phyloP scores from a whole-genome alignment of 2,113 vertebrate genomes.

The Tympanuchus pallidicinctus region DNA sequence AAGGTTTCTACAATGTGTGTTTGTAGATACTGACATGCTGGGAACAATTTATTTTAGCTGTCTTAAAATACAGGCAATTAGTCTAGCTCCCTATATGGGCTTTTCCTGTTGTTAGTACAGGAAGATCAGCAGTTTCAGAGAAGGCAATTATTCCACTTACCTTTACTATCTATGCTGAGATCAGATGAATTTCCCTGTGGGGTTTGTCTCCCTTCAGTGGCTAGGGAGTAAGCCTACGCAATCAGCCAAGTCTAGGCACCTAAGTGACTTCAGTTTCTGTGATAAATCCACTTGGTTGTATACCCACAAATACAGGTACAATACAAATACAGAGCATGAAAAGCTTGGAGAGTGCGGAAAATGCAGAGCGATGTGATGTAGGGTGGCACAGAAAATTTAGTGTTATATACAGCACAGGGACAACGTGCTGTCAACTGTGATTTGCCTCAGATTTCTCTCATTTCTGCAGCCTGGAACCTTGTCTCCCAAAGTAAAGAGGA shows the following conservation, averaged over 20 bases:
- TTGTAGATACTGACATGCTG: not conserved
- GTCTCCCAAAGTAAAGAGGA: not conserved
- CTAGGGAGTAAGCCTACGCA: not conserved
- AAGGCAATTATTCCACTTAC: not conserved
- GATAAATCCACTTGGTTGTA: not conserved
- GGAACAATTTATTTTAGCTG: constrained; percentile 5
- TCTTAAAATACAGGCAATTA: not conserved
- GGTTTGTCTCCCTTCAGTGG: not conserved
- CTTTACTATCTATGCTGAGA: not conserved
- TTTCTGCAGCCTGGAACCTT: constrained; percentile 7
- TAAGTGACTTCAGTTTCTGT: not conserved
- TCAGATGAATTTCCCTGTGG: not conserved
- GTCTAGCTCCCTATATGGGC: not conserved
- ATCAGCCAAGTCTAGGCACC: not conserved
- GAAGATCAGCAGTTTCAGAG: not conserved
- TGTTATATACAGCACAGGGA: not conserved
- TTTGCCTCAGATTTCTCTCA: not conserved
- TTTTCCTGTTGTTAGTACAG: not conserved
- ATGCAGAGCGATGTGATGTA: not conserved
- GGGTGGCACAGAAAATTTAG: not conserved
- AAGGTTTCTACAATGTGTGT: not conserved
- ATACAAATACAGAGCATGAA: not conserved
- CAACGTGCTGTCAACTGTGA: not conserved
- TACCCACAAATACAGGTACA: not conserved
- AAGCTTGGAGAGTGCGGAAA: not conserved